Percentiles rank a stretch among this genome's conserved stretches.
phyloP scores from a whole-genome alignment of 2,797 vertebrate genomes.

The Falco biarmicus region DNA sequence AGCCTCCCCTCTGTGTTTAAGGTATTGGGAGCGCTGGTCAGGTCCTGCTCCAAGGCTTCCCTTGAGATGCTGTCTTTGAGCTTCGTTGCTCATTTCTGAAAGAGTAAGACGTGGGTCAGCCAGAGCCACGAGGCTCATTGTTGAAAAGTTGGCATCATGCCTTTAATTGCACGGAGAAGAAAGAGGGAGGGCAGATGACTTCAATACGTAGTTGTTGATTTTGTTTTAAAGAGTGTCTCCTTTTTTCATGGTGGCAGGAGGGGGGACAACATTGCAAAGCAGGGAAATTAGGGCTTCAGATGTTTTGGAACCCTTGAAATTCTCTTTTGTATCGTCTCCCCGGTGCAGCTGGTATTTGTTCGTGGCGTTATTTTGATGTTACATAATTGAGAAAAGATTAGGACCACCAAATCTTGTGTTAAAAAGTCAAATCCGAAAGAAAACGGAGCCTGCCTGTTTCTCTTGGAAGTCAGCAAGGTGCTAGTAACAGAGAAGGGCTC shows the following conservation, averaged over 20 bases:
- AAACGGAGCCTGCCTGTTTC: background rate
- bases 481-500: slow-evolving; percentile 6
- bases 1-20: background rate
- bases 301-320: background rate
- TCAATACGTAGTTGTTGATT: background rate
- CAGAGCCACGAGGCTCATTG: background rate
- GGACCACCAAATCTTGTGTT: background rate
- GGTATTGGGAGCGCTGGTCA: background rate
- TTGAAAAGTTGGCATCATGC: background rate
- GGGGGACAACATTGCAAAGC: background rate
- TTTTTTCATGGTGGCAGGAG: background rate
- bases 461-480: slow-evolving; percentile 15
- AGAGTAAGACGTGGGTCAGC: background rate
- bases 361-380: background rate
- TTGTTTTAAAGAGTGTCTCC: slow-evolving; percentile 15
- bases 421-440: slow-evolving; percentile 9
- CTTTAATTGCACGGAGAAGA: background rate
- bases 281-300: background rate
- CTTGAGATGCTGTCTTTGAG: background rate
- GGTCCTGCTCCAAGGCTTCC: background rate
- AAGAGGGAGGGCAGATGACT: background rate
- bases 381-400: slow-evolving; percentile 10
- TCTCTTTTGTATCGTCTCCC: background rate
- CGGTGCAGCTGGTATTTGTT: background rate
- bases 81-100: background rate